phyloP scores from a whole-genome alignment of 2,797 vertebrate genomes.

The Acanthurus tractus region DNA sequence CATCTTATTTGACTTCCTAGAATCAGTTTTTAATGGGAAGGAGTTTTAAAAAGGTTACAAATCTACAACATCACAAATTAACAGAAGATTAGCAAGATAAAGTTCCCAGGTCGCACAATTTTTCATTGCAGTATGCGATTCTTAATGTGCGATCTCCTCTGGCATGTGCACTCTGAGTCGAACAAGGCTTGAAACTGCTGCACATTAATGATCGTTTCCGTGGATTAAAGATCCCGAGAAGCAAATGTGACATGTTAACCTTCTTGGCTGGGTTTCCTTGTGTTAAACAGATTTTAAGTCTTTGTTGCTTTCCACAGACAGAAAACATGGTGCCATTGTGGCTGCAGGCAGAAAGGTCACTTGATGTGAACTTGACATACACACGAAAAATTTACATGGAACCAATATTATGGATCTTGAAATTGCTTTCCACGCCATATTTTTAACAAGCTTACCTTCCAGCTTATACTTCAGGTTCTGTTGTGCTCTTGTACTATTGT shows the following conservation, averaged over 20 bases:
- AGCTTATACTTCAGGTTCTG: too few relatives aligned
- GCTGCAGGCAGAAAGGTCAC: too few relatives aligned
- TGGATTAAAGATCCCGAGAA: neutral
- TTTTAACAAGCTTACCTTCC: too few relatives aligned
- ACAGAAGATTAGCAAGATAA: neutral
- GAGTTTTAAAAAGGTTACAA: neutral
- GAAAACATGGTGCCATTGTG: neutral
- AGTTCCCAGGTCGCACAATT: neutral
- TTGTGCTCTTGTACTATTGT: too few relatives aligned
- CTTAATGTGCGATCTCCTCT: neutral
- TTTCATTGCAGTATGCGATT: neutral
- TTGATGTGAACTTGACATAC: neutral
- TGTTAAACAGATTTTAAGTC: neutral
- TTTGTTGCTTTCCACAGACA: slow-evolving; percentile 19
- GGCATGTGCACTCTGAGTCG: neutral
- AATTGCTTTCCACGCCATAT: too few relatives aligned
- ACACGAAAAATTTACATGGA: neutral
- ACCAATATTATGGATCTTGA: too few relatives aligned
- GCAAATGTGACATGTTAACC: slow-evolving; percentile 17
- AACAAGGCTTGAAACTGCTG: neutral
- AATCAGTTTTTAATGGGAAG: neutral
- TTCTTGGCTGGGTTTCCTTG: slow-evolving; percentile 5
- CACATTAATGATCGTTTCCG: neutral
- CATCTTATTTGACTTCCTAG: neutral
- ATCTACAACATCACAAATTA: neutral